phyloP scores from a whole-genome alignment of 2,113 vertebrate species.

The Apus apus region DNA sequence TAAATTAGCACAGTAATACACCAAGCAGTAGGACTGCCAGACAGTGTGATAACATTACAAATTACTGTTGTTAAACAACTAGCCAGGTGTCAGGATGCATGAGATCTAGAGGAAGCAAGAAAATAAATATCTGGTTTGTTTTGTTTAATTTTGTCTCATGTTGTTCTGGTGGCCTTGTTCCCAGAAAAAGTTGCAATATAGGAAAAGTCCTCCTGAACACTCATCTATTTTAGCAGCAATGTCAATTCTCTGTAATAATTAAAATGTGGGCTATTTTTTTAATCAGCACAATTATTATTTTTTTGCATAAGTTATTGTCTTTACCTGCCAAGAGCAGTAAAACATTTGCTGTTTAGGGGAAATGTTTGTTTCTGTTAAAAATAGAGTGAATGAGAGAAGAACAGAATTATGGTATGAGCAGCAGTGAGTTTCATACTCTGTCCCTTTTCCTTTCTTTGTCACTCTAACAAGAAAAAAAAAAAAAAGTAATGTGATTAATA shows the following conservation, averaged over 20 bases:
- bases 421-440: neutral
- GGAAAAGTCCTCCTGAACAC: neutral
- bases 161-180: conserved; percentile 38
- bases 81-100: conserved; percentile 78
- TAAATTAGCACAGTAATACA: conserved; percentile 81
- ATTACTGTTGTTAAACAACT: conserved; percentile 69
- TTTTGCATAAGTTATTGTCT: neutral
- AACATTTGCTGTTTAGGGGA: neutral
- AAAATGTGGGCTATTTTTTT: neutral
- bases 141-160: conserved; percentile 34
- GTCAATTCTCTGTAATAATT: neutral
- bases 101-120: conserved; percentile 67
- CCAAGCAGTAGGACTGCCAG: conserved; percentile 66
- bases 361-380: neutral
- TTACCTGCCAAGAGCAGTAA: neutral
- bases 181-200: neutral
- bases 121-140: conserved; percentile 54
- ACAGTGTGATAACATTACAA: conserved; percentile 79
- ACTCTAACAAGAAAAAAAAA: neutral
- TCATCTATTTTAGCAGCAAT: neutral
- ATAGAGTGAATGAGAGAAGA: neutral
- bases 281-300: neutral
- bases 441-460: neutral
- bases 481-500: neutral
- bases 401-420: neutral